phyloP scores from a whole-genome alignment of 2,888 invertebrate genomes.

The Lymantria monacha region DNA sequence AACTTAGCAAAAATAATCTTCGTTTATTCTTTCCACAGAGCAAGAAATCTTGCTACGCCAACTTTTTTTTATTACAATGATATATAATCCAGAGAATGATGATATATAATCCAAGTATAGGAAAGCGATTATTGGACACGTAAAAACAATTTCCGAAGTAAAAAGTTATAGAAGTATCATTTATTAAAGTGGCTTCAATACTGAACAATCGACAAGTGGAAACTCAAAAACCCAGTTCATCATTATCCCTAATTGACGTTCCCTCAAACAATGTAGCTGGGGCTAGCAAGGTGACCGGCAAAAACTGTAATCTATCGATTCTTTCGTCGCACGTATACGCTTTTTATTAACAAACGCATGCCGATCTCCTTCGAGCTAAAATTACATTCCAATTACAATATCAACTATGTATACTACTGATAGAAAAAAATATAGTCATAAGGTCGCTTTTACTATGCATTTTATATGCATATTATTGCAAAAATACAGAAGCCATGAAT shows the following conservation, averaged over 20 bases:
- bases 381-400: constrained; percentile 68
- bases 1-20: too few species aligned
- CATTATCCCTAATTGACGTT: constrained; percentile 78
- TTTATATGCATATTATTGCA: too few species aligned
- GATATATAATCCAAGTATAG: constrained; percentile 2
- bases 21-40: too few species aligned
- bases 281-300: constrained; percentile 58
- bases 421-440: constrained; percentile 29
- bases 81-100: too few species aligned
- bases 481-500: constrained; percentile 52
- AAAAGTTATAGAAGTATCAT: constrained; percentile 28
- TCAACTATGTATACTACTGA: constrained; percentile 50
- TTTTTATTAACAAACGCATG: constrained; percentile 68
- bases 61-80: too few species aligned
- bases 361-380: constrained; percentile 56
- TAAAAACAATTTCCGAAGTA: constrained; percentile 29
- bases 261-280: constrained; percentile 64
- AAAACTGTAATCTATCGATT: constrained; percentile 76
- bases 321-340: constrained; percentile 64
- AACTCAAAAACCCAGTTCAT: constrained; percentile 63
- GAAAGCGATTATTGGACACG: constrained; percentile 23
- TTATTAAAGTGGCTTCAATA: constrained; percentile 43
- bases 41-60: too few species aligned
- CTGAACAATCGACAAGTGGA: constrained; percentile 48
- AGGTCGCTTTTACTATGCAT: constrained; percentile 8